Conservation (phyloP, 2,113 vertebrate genomes). For the Neolamprologus cancellatus region DNA sequence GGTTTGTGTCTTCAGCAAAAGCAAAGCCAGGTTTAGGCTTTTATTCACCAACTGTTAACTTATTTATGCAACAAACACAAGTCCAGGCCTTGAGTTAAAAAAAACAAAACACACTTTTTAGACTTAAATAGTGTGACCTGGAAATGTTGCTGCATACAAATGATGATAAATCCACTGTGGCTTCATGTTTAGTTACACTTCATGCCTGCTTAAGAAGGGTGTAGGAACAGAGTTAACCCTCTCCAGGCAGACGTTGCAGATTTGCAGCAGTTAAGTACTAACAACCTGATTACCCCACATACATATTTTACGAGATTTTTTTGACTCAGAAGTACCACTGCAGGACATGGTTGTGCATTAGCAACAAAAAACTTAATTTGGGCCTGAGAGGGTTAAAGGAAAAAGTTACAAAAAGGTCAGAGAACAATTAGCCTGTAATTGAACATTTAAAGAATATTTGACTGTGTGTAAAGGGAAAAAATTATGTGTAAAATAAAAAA, state of each 20-base stretch:
- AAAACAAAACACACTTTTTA: background rate
- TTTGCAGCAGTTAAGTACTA: background rate
- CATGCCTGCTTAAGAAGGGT: background rate
- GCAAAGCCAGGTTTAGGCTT: background rate
- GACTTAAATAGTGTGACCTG: background rate
- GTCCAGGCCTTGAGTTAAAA: background rate
- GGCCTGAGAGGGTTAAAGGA: background rate
- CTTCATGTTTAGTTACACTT: background rate
- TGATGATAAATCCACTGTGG: background rate
- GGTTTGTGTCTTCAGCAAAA: background rate
- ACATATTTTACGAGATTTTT: accelerated
- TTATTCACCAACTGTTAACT: background rate
- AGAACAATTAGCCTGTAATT: background rate
- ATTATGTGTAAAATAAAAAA: accelerated
- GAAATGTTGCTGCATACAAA: background rate
- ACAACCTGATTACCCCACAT: background rate
- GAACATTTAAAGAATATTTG: background rate
- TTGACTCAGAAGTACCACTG: accelerated
- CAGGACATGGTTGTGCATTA: background rate
- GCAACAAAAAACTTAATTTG: background rate
- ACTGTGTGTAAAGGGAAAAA: background rate
- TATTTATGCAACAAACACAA: background rate
- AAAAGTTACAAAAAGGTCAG: background rate
- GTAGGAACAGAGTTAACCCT: background rate
- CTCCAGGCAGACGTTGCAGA: background rate